Conservation (phyloP, 2,888 invertebrate genomes). For the Eudasyphora cyanicolor region DNA sequence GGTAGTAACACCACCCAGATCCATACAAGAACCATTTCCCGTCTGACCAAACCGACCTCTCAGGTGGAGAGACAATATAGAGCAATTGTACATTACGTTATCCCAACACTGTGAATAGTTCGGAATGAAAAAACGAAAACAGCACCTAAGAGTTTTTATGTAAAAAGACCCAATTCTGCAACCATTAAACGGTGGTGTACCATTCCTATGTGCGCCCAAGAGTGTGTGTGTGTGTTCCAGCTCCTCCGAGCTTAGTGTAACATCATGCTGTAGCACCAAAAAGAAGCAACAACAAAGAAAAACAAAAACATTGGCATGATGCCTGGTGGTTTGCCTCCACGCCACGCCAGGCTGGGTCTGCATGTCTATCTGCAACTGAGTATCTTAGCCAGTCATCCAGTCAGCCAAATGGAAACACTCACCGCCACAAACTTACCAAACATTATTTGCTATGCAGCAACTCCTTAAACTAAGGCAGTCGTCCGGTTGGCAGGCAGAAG, state of each 20-base stretch:
- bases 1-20: too few relatives aligned
- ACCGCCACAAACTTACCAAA: not conserved
- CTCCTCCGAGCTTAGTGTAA: slow-evolving; percentile 17
- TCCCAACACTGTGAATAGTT: slow-evolving; percentile 3
- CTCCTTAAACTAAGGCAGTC: slow-evolving; percentile 45
- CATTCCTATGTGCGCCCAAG: not conserved
- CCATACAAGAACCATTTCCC: too few relatives aligned
- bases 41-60: too few relatives aligned
- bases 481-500: slow-evolving; percentile 18
- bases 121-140: not conserved
- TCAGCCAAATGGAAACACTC: slow-evolving; percentile 25
- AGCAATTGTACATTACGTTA: not conserved
- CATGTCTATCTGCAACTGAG: slow-evolving; percentile 36
- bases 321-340: slow-evolving; percentile 50
- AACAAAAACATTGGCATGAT: slow-evolving; percentile 61
- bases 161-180: slow-evolving; percentile 37
- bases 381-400: slow-evolving; percentile 47
- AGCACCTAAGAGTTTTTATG: not conserved
- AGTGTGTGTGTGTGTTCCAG: not conserved
- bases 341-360: slow-evolving; percentile 39
- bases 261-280: slow-evolving; percentile 54
- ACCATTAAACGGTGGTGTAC: slow-evolving; percentile 19
- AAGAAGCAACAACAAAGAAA: slow-evolving; percentile 34
- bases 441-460: slow-evolving; percentile 26
- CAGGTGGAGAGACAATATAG: too few relatives aligned